Percentiles rank a stretch among this genome's conserved stretches.
These are phyloP conservation scores for Euzophera pinguis DNA, from an alignment of 2,888 invertebrate genomes.

Conservation along the genomic window DNA sequence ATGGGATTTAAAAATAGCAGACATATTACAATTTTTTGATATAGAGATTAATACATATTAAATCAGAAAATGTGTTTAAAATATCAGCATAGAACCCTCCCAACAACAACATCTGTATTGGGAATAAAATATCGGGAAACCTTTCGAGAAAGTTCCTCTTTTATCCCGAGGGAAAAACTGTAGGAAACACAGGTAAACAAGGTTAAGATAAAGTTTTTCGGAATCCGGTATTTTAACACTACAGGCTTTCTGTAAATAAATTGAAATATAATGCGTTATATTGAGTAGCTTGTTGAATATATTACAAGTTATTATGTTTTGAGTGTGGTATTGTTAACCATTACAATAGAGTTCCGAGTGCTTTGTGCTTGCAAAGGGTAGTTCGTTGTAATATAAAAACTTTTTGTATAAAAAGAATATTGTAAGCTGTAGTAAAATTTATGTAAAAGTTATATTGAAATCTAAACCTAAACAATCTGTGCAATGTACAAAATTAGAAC, in stretches of 20 bases:
- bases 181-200: slow-evolving; percentile 34
- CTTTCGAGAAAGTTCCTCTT: slow-evolving; percentile 39
- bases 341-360: slow-evolving; percentile 4
- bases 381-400: neutral
- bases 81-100: slow-evolving; percentile 47
- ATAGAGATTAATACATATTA: no score
- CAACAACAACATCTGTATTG: slow-evolving; percentile 38
- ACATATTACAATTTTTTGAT: no score
- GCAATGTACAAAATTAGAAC: no score
- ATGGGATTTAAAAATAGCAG: no score
- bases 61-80: slow-evolving; percentile 40
- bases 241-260: slow-evolving; percentile 10
- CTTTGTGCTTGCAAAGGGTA: slow-evolving; percentile 7
- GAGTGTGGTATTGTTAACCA: slow-evolving; percentile 3
- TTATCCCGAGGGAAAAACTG: slow-evolving; percentile 38
- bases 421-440: neutral
- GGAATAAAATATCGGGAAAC: slow-evolving; percentile 51
- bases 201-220: slow-evolving; percentile 50
- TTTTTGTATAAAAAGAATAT: neutral
- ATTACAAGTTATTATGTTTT: slow-evolving; percentile 8
- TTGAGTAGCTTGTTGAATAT: slow-evolving; percentile 1
- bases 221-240: slow-evolving; percentile 35
- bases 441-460: no score
- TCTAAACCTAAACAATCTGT: no score
- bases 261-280: neutral